Evolutionary conservation across 1,140 invertebrate species (phyloP).

Genomic region (Euwallacea fornicatus): DNA sequence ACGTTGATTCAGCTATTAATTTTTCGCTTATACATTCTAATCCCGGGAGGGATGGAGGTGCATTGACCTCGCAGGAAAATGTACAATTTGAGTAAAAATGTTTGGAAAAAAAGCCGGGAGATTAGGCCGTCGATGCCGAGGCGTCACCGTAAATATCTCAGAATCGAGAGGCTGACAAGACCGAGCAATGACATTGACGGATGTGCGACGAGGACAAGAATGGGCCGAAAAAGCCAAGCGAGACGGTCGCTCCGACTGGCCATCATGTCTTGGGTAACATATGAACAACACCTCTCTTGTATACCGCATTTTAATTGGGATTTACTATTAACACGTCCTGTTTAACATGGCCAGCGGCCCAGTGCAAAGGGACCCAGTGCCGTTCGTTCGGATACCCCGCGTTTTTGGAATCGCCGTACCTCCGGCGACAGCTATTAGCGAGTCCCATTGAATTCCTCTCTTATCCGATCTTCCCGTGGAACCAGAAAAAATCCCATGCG

Average conservation of each 20-base stretch:
- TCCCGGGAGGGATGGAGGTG: no score
- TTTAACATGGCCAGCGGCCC: slow-evolving; percentile 39
- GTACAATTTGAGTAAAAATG: no score
- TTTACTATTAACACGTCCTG: slow-evolving; percentile 51
- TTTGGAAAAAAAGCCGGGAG: not conserved
- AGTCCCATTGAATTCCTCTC: no score
- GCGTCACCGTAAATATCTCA: slow-evolving; percentile 24
- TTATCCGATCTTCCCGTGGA: no score
- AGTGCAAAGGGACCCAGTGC: slow-evolving; percentile 20
- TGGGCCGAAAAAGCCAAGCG: slow-evolving; percentile 39
- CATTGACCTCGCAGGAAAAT: no score
- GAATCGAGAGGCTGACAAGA: slow-evolving; percentile 26
- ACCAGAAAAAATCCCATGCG: slow-evolving; percentile 10
- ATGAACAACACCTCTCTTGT: slow-evolving; percentile 51
- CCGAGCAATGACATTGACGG: slow-evolving; percentile 36
- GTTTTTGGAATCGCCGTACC: no score
- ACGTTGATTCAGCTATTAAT: not conserved
- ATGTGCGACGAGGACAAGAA: slow-evolving; percentile 28
- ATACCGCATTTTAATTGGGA: slow-evolving; percentile 50
- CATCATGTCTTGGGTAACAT: slow-evolving; percentile 48
- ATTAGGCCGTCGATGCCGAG: slow-evolving; percentile 9
- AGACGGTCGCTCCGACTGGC: slow-evolving; percentile 35
- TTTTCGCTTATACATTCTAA: no score
- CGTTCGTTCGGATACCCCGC: slow-evolving; percentile 5
- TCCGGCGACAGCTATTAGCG: no score